Conservation (phyloP, 2,888 invertebrate genomes). For the Augochlorella aurata region DNA sequence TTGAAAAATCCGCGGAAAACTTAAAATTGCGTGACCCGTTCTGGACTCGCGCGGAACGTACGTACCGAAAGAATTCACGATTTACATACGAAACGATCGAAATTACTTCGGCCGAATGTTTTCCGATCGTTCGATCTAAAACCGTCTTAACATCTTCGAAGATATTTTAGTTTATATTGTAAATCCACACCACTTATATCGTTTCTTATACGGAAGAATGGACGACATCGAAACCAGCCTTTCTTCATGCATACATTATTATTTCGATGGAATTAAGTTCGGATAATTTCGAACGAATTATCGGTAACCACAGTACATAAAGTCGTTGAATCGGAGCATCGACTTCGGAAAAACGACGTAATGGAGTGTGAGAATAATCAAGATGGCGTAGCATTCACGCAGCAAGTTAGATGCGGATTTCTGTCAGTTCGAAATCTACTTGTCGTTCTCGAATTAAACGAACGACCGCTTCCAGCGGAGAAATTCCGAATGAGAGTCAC, state of each 20-base stretch:
- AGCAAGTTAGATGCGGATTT: constrained; percentile 35
- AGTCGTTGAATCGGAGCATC: constrained; percentile 51
- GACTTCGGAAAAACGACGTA: constrained; percentile 66
- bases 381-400: constrained; percentile 66
- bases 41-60: constrained; percentile 11
- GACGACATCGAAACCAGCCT: constrained; percentile 36
- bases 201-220: constrained; percentile 20
- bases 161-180: constrained; percentile 45
- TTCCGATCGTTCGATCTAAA: constrained; percentile 26
- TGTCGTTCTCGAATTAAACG: constrained; percentile 22
- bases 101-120: neutral
- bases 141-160: constrained; percentile 29
- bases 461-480: neutral
- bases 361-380: constrained; percentile 52
- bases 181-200: constrained; percentile 28
- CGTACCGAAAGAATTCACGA: neutral
- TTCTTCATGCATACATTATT: constrained; percentile 28
- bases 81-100: constrained; percentile 6
- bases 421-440: constrained; percentile 25
- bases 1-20: constrained; percentile 51
- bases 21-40: constrained; percentile 31
- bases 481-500: neutral
- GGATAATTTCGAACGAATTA: constrained; percentile 23
- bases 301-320: constrained; percentile 29
- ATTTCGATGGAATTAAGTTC: constrained; percentile 22